Percentiles rank a stretch among this genome's conserved stretches.
These are phyloP conservation scores for Hyles euphorbiae DNA, from an alignment of 1,140 invertebrate species.

Conservation along the genomic window DNA sequence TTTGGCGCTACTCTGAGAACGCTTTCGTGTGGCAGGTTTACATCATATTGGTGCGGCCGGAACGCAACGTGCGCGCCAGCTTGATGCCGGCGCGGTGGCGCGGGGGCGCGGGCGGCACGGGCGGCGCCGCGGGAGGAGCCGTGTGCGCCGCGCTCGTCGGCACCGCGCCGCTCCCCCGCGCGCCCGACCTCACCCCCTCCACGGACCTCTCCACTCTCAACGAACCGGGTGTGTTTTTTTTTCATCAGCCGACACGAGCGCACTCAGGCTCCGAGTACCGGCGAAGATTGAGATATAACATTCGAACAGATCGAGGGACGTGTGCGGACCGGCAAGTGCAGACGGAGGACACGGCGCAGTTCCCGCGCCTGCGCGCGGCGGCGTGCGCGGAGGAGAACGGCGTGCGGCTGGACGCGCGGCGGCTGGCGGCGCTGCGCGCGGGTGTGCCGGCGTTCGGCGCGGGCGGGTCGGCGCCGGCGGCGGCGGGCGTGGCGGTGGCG, in stretches of 20 bases:
- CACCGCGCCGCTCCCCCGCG: constrained; percentile 38
- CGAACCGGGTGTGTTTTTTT: constrained; percentile 26
- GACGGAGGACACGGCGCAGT: constrained; percentile 38
- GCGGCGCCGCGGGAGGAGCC: constrained; percentile 38
- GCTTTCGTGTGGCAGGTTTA: constrained; percentile 80
- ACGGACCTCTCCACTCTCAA: constrained; percentile 52
- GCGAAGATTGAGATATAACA: neutral
- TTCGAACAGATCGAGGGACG: constrained; percentile 32
- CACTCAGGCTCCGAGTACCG: neutral
- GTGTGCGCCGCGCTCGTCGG: constrained; percentile 50
- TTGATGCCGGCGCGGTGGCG: constrained; percentile 87
- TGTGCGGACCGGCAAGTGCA: constrained; percentile 51
- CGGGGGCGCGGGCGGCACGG: constrained; percentile 33
- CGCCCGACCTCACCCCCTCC: constrained; percentile 37
- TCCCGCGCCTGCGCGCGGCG: constrained; percentile 11
- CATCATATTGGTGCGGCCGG: constrained; percentile 93
- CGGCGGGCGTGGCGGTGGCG: constrained; percentile 3
- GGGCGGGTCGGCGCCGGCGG: neutral
- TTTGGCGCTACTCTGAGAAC: too few species aligned
- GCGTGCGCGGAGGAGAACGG: constrained; percentile 18
- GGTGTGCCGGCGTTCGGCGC: neutral
- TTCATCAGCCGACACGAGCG: neutral
- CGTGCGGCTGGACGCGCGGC: constrained; percentile 34
- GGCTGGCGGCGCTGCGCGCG: constrained; percentile 18
- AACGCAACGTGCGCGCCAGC: constrained; percentile 92